Evolutionary conservation across 2,888 invertebrate species (phyloP).

Genomic region (Hylaea fasciaria): DNA sequence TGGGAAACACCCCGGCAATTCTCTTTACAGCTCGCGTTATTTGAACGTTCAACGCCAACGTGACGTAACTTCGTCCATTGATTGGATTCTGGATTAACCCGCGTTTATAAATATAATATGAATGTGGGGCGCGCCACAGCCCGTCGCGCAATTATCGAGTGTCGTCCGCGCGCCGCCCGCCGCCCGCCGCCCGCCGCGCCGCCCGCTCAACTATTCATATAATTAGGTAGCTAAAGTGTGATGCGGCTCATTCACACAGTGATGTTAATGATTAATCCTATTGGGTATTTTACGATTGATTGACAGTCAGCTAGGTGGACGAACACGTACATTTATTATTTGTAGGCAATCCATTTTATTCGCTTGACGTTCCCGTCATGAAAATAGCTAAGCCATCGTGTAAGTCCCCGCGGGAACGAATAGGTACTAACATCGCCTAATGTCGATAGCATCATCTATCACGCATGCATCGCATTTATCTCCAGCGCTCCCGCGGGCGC

Average conservation of each 20-base stretch:
- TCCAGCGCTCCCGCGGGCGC: neutral
- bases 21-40: neutral
- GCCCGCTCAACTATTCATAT: neutral
- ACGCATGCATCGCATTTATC: neutral
- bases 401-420: no score
- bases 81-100: slow-evolving; percentile 3
- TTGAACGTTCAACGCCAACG: neutral
- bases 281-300: no score
- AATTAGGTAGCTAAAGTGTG: no score
- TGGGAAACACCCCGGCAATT: neutral
- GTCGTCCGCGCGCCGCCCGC: neutral
- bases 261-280: no score
- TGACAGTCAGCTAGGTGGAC: no score
- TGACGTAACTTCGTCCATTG: neutral
- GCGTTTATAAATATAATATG: neutral
- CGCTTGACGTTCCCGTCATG: no score
- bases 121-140: neutral
- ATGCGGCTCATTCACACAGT: no score
- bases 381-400: no score
- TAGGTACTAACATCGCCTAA: neutral
- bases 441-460: slow-evolving; percentile 14
- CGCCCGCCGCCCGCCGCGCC: neutral
- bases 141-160: neutral
- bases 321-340: no score
- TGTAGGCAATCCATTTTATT: no score